A percentile compares a stretch with the other conserved stretches of the same genome.
Evolutionary conservation across 2,797 vertebrate species (phyloP).

Genomic region (Diplodus puntazzo): DNA sequence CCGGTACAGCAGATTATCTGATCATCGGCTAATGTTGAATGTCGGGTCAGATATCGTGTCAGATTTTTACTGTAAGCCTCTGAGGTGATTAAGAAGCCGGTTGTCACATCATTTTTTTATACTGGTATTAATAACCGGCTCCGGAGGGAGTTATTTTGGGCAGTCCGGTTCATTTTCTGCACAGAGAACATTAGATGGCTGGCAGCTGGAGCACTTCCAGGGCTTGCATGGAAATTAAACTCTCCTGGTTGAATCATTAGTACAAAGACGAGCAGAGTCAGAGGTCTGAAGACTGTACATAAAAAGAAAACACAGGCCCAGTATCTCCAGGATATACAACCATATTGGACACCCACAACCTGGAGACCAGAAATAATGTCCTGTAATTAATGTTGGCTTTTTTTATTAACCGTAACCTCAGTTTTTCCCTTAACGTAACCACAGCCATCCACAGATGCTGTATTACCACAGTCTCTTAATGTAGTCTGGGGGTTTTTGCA

Average conservation of each 20-base stretch:
- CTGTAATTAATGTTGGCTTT: too few species aligned
- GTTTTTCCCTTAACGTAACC: too few species aligned
- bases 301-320: not conserved
- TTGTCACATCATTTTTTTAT: not conserved
- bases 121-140: not conserved
- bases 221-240: not conserved
- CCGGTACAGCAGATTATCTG: slow-evolving; percentile 3
- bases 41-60: not conserved
- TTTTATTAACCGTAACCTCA: too few species aligned
- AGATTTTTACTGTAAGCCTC: slow-evolving; percentile 5
- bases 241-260: not conserved
- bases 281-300: not conserved
- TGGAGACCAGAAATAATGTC: too few species aligned
- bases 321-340: not conserved
- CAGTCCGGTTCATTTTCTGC: slow-evolving; percentile 5
- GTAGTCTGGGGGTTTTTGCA: not conserved
- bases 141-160: slow-evolving; percentile 15
- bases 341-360: not conserved
- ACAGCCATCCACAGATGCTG: too few species aligned
- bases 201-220: slow-evolving; percentile 8
- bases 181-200: not conserved
- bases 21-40: not conserved
- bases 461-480: too few species aligned
- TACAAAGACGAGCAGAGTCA: not conserved
- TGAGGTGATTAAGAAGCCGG: not conserved